phyloP scores from a whole-genome alignment of 2,797 vertebrate genomes.

The Dallia pectoralis region DNA sequence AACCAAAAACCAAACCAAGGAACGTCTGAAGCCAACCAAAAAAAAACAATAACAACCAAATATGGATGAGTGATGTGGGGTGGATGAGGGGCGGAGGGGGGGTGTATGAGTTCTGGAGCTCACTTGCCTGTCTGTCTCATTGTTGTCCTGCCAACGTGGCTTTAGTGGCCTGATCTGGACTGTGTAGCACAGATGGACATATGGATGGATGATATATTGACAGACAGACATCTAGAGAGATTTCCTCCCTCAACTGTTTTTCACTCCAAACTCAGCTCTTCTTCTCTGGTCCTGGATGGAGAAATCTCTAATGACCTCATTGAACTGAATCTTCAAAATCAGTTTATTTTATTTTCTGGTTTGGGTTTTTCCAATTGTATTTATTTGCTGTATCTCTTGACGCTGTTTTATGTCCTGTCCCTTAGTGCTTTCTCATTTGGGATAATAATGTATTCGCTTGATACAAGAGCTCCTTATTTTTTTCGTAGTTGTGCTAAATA shows the following conservation, averaged over 20 bases:
- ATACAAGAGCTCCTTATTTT: constrained; percentile 76
- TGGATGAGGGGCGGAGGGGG: constrained; percentile 52
- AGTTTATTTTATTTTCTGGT: constrained; percentile 72
- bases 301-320: constrained; percentile 82
- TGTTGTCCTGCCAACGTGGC: constrained; percentile 47
- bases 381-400: constrained; percentile 74
- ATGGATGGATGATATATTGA: too few species aligned
- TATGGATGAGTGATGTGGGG: constrained; percentile 69
- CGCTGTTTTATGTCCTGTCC: constrained; percentile 75
- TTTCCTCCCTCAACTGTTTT: constrained; percentile 52
- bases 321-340: constrained; percentile 76
- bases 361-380: constrained; percentile 63
- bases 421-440: constrained; percentile 77
- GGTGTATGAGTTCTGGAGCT: constrained; percentile 27
- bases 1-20: constrained; percentile 64
- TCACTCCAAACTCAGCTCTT: constrained; percentile 41
- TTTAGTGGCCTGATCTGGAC: constrained; percentile 38
- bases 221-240: constrained; percentile 12
- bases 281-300: constrained; percentile 77
- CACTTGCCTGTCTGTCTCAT: constrained; percentile 45
- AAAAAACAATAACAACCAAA: constrained; percentile 71
- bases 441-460: constrained; percentile 74
- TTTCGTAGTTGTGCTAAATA: constrained; percentile 80
- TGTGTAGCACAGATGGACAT: constrained; percentile 55
- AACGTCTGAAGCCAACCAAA: constrained; percentile 80